Evolutionary conservation across 2,888 invertebrate genomes (phyloP), one percentile per base, ranked within the genome.

Genomic region (Caenorhabditis becei): DNA sequence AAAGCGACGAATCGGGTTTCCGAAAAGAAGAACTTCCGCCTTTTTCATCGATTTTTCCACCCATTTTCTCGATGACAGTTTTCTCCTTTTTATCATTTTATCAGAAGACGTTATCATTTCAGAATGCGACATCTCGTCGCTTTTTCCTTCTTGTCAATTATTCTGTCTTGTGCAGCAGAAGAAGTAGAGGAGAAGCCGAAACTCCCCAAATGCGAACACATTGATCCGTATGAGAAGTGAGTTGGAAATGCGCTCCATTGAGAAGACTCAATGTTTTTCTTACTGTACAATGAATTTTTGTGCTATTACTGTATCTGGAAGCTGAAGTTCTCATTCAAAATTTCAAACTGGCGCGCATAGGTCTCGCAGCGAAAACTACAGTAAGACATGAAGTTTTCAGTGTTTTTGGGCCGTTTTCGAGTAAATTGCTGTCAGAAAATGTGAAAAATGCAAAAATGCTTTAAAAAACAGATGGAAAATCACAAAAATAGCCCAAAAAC

Each of bases 131-230:
- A 49, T 1, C 2, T 63, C 26, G 65, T 59, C 63, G 61, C 18
- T 2, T 26, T 61, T 44, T 72, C 67, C n/a, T 11, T 69, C 28
- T 37, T 58, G 26, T 47, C 37, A 18, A 54, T 49, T 32, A 32
- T 58, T 26, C 35, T 47, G 7, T 41, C 41, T 2, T 41, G 14
- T 41, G 16, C n/a, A 5, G 62, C 54, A 49, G 44, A 23, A 20
- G 58, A 18, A 28, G 28, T 62, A 26, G 53, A 44, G 20, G 67
- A 63, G 56, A 75, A n/a, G n/a, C n/a, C n/a, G n/a, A n/a, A 75
- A 32, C 77, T 85, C 11, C 85, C 86, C 28, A 83, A 82, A n/a
- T 87, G 86, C 70, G 80, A 80, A 23, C 85, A 85, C 51, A 70
- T 87, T 41, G 80, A 85, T 79, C 85, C 86, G 24, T 83, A 84